Evolutionary conservation across 2,797 vertebrate species (phyloP), one percentile per base, ranked within the genome.

Genomic region (Chaenodraco wilsoni): DNA sequence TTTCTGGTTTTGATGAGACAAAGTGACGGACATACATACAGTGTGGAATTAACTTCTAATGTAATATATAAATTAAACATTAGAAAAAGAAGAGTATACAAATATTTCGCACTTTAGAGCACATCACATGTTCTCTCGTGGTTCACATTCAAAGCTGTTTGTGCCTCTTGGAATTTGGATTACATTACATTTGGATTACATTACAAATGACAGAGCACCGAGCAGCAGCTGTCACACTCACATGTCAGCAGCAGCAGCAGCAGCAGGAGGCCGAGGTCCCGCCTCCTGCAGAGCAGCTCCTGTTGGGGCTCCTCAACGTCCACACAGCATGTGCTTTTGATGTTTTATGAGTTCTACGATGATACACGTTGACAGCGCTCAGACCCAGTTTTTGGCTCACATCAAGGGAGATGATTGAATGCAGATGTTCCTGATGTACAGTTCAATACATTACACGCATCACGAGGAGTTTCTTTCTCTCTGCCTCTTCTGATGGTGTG

Each of bases 211-310:
- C 55, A 43, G 66, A 15, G 8, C 31, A 63, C 31, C 31, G 17
- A 11, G 65, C 52, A 70, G 23, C 71, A 78, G 72, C 72, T 74
- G 76, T 71, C 71, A 33, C 37, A 49, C 54, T 74, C 23, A 23
- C 49, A 41, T 72, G 33, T 75, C 52, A 66, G 3, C 46, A 72
- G 63, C 45, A 54, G 45, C 52, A 66, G 3, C 46, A 72, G 63
- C 45, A 54, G 45, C 13, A 17, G 7, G n/a, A 44, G 43, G 12
- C 23, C 13, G 31, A 40, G 4, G 5, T 54, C n/a, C 44, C 65
- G 59, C 48, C 12, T 33, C 31, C 63, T 62, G 23, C 72, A 52
- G 19, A 56, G 37, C 64, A 65, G 46, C 64, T 40, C 19, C 43
- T 65, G 55, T 61, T 37, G 43, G 55, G 63, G 72, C 23, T 57